These are phyloP conservation scores for Pluvialis apricaria DNA, from an alignment of 2,113 vertebrate genomes.

Conservation along the genomic window DNA sequence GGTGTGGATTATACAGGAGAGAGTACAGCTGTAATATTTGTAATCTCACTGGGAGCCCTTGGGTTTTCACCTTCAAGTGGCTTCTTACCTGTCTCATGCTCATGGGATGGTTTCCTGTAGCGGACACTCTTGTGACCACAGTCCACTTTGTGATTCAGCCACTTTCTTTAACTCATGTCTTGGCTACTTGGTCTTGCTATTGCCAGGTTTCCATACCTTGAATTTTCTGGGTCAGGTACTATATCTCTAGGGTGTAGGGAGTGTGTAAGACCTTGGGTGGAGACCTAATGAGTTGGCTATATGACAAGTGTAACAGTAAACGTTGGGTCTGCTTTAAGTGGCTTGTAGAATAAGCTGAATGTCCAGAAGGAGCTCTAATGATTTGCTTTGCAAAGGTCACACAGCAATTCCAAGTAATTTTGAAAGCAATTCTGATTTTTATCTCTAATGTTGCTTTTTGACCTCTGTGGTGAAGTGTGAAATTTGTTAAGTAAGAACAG, in stretches of 20 bases:
- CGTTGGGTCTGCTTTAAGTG: background rate
- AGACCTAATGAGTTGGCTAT: background rate
- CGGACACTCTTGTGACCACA: background rate
- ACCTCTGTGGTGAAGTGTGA: background rate
- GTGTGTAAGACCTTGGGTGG: background rate
- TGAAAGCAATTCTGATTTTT: background rate
- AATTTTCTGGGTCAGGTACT: background rate
- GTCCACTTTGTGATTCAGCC: background rate
- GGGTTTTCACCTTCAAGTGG: background rate
- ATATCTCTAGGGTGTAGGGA: background rate
- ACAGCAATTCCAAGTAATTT: background rate
- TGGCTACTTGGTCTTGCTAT: background rate
- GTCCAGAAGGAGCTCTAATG: background rate
- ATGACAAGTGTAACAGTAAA: background rate
- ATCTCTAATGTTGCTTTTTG: background rate
- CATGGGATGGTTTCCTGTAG: background rate
- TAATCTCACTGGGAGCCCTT: background rate
- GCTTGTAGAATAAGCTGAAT: background rate
- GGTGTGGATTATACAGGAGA: background rate
- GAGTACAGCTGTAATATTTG: background rate
- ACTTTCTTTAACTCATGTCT: background rate
- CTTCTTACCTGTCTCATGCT: background rate
- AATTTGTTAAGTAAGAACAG: background rate
- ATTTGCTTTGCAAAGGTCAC: background rate
- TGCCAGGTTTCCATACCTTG: background rate